phyloP scores from a whole-genome alignment of 2,888 invertebrate species.

The Bruchidius siliquastri region DNA sequence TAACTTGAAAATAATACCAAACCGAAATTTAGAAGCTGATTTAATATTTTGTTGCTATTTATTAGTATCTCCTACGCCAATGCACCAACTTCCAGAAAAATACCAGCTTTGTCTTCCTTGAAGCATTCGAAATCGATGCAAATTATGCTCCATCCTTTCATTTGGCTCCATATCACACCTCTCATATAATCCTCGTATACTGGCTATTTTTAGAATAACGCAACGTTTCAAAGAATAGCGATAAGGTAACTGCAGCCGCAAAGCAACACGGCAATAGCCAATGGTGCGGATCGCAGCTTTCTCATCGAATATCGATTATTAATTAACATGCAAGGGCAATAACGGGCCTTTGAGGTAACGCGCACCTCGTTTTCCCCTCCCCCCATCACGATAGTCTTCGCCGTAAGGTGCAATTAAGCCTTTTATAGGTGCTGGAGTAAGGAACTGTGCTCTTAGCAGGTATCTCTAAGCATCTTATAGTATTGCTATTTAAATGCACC shows the following conservation, averaged over 20 bases:
- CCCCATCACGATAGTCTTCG: not conserved
- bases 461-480: not conserved
- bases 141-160: too few relatives aligned
- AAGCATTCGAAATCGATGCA: too few relatives aligned
- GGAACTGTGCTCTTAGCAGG: not conserved
- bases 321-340: not conserved
- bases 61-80: too few relatives aligned
- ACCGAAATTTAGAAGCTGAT: too few relatives aligned
- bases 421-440: not conserved
- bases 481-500: not conserved
- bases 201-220: not conserved
- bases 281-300: not conserved
- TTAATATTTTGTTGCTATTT: too few relatives aligned
- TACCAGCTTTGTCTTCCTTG: too few relatives aligned
- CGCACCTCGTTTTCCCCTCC: not conserved
- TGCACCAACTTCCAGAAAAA: too few relatives aligned
- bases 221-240: not conserved
- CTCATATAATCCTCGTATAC: too few relatives aligned
- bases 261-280: not conserved
- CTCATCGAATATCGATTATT: not conserved
- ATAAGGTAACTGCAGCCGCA: not conserved
- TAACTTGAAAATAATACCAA: too few relatives aligned
- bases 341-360: not conserved
- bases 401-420: not conserved
- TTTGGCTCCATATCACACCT: too few relatives aligned